Conservation (phyloP, 2,888 invertebrate species). For the Tipula unca region DNA sequence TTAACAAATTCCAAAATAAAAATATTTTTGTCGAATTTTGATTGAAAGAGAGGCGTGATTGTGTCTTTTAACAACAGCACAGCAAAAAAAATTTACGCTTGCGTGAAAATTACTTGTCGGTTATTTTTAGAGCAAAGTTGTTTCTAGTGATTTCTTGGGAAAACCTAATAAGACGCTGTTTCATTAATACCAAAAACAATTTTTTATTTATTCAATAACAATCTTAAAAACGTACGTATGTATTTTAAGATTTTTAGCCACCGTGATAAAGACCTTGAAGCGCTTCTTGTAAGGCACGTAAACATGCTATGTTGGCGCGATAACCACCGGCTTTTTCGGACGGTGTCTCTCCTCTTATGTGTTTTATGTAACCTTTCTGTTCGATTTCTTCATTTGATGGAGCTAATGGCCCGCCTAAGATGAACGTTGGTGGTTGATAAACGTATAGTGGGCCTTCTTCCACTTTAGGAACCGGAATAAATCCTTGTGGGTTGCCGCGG, state of each 20-base stretch:
- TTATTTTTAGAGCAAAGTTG: neutral
- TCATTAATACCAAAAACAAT: neutral
- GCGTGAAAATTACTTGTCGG: neutral
- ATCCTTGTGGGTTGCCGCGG: constrained; percentile 51
- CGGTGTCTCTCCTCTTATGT: constrained; percentile 63
- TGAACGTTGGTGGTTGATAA: constrained; percentile 52
- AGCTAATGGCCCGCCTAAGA: constrained; percentile 64
- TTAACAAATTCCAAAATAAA: constrained; percentile 14
- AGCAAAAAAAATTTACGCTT: neutral
- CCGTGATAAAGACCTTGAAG: constrained; percentile 57
- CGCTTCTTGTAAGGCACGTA: constrained; percentile 82
- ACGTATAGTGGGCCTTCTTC: constrained; percentile 70
- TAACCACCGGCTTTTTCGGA: constrained; percentile 84
- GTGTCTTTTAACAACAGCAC: neutral
- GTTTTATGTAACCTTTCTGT: constrained; percentile 57
- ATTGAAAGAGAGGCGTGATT: constrained; percentile 14
- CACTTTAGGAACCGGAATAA: constrained; percentile 58
- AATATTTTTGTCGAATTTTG: neutral
- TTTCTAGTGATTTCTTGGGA: neutral
- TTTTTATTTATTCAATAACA: neutral
- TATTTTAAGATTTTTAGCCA: neutral
- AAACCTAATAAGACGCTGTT: neutral
- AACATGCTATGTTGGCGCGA: constrained; percentile 69
- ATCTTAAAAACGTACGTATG: too few species aligned
- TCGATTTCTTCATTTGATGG: constrained; percentile 57